Percentiles rank a stretch among this genome's conserved stretches.
These are phyloP conservation scores for Callopanchax toddi DNA, from an alignment of 2,113 vertebrate species.

Conservation along the genomic window DNA sequence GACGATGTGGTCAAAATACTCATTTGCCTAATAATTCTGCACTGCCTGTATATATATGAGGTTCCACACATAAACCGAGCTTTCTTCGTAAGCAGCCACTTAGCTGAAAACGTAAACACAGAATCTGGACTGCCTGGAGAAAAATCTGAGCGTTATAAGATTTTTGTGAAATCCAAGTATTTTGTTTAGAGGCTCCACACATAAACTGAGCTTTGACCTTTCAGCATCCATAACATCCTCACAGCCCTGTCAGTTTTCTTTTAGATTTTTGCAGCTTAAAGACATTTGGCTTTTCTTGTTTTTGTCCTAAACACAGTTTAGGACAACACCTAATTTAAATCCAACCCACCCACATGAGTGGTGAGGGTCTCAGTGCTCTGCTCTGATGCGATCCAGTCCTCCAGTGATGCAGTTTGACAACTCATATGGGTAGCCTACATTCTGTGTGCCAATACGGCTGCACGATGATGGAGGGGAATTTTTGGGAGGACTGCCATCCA, in stretches of 20 bases:
- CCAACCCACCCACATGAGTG: conserved; percentile 1
- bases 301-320: conserved; percentile 17
- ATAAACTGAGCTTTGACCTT: conserved; percentile 5
- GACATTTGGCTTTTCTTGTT: conserved; percentile 10
- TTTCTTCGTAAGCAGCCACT: conserved; percentile 4
- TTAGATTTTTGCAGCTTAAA: conserved; percentile 6
- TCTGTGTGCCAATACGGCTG: conserved; percentile 33
- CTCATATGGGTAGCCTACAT: conserved; percentile 8
- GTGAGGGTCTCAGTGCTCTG: conserved; percentile 11
- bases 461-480: conserved; percentile 29
- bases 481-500: conserved; percentile 34
- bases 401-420: conserved; percentile 47
- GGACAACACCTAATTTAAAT: conserved; percentile 24
- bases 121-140: conserved; percentile 8
- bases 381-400: conserved; percentile 59
- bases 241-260: background rate
- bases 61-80: background rate
- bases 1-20: no score
- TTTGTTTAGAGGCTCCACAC: conserved; percentile 2
- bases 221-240: conserved; percentile 21
- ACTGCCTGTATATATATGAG: no score
- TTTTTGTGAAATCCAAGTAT: background rate
- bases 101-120: conserved; percentile 34
- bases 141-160: conserved; percentile 8
- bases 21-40: no score